Percentiles rank a stretch among this genome's conserved stretches.
phyloP scores from a whole-genome alignment of 2,888 invertebrate species.

The Limenitis camilla region DNA sequence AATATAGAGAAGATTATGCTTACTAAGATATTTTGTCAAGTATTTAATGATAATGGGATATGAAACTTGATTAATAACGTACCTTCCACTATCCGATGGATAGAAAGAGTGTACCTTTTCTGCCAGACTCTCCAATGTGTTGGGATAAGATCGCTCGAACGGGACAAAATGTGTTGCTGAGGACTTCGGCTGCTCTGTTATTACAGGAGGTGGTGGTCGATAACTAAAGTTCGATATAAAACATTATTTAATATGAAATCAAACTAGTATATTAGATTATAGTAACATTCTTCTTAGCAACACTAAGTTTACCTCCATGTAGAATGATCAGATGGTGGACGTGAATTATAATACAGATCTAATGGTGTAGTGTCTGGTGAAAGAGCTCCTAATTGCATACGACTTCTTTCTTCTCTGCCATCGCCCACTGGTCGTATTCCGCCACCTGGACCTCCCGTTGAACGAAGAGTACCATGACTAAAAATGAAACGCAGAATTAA shows the following conservation, averaged over 20 bases:
- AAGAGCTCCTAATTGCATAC: slow-evolving; percentile 80
- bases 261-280: not conserved
- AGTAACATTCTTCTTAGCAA: not conserved
- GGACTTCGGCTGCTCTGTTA: slow-evolving; percentile 92
- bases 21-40: too few relatives aligned
- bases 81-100: slow-evolving; percentile 61
- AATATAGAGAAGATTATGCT: not conserved
- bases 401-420: slow-evolving; percentile 85
- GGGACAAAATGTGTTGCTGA: slow-evolving; percentile 87
- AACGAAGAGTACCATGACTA: slow-evolving; percentile 66
- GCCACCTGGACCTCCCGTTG: slow-evolving; percentile 60
- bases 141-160: slow-evolving; percentile 89
- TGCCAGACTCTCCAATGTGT: slow-evolving; percentile 91
- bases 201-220: slow-evolving; percentile 90
- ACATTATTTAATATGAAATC: not conserved
- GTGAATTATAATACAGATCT: slow-evolving; percentile 88
- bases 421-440: slow-evolving; percentile 81
- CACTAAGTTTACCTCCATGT: slow-evolving; percentile 74
- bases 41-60: too few relatives aligned
- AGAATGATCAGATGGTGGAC: slow-evolving; percentile 77
- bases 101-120: slow-evolving; percentile 95
- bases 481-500: not conserved
- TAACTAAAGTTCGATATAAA: slow-evolving; percentile 62
- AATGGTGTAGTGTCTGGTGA: slow-evolving; percentile 80
- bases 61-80: not conserved